Base-by-base conservation (phyloP, 2,113 vertebrate species). In the Gasterosteus nipponicus region DNA sequence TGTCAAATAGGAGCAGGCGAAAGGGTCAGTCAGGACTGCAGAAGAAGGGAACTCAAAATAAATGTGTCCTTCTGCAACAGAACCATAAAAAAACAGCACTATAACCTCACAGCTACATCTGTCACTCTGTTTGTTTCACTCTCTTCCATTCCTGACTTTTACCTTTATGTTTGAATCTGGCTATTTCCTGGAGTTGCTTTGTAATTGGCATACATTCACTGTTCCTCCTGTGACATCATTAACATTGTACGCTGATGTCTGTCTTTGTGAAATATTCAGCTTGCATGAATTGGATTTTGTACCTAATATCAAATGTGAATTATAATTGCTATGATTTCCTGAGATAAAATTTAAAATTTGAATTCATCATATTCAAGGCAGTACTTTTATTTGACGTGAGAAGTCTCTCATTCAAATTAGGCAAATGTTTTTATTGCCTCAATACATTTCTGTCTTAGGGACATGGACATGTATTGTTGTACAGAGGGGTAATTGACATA, bases 401-500 rank as follows among this genome's bases (percentile, higher is more conserved):
- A 57, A 1, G 16, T 75, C 44, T 85, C 75, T 77, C 63, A 71
- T 76, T 86, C 11, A 73, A 69, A 78, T 49, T 0, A 51, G 16
- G 53, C 10, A 14, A 54, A 63, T 65, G 47, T 67, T 68, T 76
- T 59, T 22, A 29, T 63, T 60, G 3, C 69, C 58, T 78, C 82
- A 75, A 91, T 92, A 88, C 89, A 90, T 91, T 90, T 92, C 86
- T 86, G 73, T 86, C 80, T 87, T 49, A 67, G 46, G 71, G 83
- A 89, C 82, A 73, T 85, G 58, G 66, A 57, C 15, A 86, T 90
- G 77, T 90, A 84, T 89, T 87, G 85, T 82, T 73, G 16, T 75
- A 47, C 77, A 81, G 57, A 75, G 76, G 85, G 87, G 82, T 90
- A 69, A 89, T 88, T 93, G 85, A 93, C 91, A 92, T 94, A 93